These are phyloP conservation scores for Linurgus olivaceus DNA, from an alignment of 2,797 vertebrate genomes.

Conservation along the genomic window DNA sequence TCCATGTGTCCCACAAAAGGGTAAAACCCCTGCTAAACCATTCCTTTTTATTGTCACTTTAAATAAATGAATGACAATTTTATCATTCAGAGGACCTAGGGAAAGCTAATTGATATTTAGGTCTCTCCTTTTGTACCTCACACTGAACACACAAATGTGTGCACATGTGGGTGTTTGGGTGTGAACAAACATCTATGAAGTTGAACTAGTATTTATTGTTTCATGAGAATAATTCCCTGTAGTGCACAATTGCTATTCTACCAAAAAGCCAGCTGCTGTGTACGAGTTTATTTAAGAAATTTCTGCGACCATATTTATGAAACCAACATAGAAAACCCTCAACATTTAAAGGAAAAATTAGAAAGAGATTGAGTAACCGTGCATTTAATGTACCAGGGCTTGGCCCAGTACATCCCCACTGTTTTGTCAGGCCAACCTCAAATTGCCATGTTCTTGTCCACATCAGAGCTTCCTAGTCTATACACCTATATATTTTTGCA, in stretches of 20 bases:
- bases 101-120: background rate
- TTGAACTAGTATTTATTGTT: background rate
- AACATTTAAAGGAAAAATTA: background rate
- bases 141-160: background rate
- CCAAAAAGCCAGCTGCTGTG: background rate
- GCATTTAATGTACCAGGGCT: background rate
- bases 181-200: background rate
- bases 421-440: background rate
- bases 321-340: background rate
- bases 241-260: background rate
- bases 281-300: background rate
- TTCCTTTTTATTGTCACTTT: slow-evolving; percentile 39
- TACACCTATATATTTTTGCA: background rate
- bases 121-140: background rate
- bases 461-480: background rate
- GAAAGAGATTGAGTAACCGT: background rate
- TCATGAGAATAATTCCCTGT: background rate
- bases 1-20: slow-evolving; percentile 40
- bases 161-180: background rate
- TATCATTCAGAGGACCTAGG: slow-evolving; percentile 16
- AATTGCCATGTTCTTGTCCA: background rate
- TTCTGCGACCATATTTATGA: background rate
- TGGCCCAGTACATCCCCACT: background rate
- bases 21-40: slow-evolving; percentile 21
- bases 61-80: slow-evolving; percentile 40